Evolutionary conservation across 2,113 vertebrate species (phyloP), one percentile per base, ranked within the genome.

Genomic region (Stictonetta naevosa): DNA sequence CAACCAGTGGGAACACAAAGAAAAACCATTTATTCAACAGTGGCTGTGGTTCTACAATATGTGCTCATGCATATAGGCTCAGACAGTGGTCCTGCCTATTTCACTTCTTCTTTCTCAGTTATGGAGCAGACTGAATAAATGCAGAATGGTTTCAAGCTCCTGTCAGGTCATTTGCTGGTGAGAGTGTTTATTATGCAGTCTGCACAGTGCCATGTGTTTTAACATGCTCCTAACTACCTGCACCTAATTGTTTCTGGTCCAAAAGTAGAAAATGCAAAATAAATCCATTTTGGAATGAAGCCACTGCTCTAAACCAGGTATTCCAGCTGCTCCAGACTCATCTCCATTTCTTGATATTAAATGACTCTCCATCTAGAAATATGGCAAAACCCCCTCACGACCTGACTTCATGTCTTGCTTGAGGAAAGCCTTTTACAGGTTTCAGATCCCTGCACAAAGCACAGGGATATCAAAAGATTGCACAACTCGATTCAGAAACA

Each of bases 351-450:
- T 71, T 84, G 29, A 15, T 34, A 53, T n/a, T 63, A 40, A 75
- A 18, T 55, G 79, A 59, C 10, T 36, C 18, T 63, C 29, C 60
- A 66, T 6, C 31, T 52, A 73, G 34, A 68, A 66, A 25, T n/a
- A 60, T 0, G 1, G 13, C 40, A 78, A 56, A 78, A 66, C 1
- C 1, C 5, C 8, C 46, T 53, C 11, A 36, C 4, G 38, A 21
- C 55, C 48, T 73, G 31, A 72, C 31, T 55, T 48, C 20, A 77
- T 23, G n/a, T 16, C 38, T 69, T 46, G 21, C 31, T 55, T 40
- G 31, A 80, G 14, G 13, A 55, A 64, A 10, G 31, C 7, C 3
- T 2, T 38, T 38, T 34, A 53, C 19, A 44, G 18, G 18, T 53
- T 83, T 42, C 55, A 73, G 31, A 31, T 80, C 28, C 25, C 38